Evolutionary conservation across 2,888 invertebrate species (phyloP).

Genomic region (Mesopsocus fuscifrons): DNA sequence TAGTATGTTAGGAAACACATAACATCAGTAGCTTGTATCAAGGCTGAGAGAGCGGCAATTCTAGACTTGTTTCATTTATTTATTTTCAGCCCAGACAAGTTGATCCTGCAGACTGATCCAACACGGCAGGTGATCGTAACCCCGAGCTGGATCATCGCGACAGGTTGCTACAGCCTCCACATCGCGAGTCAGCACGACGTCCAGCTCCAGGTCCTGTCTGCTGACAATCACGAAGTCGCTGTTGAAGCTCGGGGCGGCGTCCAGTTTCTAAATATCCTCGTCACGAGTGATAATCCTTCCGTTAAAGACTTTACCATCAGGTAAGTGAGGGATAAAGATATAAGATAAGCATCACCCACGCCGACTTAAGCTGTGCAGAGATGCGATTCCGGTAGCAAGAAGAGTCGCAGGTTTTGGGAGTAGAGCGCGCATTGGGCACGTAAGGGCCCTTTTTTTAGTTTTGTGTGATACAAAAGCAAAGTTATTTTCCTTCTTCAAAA

Average conservation of each 20-base stretch:
- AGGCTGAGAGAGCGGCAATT: conserved; percentile 30
- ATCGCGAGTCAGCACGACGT: conserved; percentile 66
- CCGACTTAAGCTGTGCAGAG: too few species aligned
- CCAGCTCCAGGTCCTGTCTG: conserved; percentile 48
- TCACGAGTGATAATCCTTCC: conserved; percentile 20
- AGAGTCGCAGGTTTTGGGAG: too few species aligned
- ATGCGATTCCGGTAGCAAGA: too few species aligned
- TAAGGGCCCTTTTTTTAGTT: too few species aligned
- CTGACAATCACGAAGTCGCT: conserved; percentile 46
- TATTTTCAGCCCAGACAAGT: conserved; percentile 47
- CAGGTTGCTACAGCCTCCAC: conserved; percentile 50
- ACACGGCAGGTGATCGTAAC: conserved; percentile 55
- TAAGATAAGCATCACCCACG: too few species aligned
- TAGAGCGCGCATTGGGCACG: too few species aligned
- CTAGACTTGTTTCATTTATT: too few species aligned
- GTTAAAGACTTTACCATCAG: conserved; percentile 18
- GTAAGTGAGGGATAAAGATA: too few species aligned
- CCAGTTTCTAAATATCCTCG: conserved; percentile 66
- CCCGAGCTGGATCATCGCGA: conserved; percentile 74
- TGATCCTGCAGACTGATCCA: conserved; percentile 44
- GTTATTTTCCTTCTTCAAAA: too few species aligned
- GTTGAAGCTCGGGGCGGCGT: conserved; percentile 45
- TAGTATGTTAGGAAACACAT: conserved; percentile 13
- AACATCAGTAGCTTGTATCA: conserved; percentile 18
- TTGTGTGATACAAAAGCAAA: too few species aligned